Evolutionary conservation across 2,113 vertebrate species (phyloP).

Genomic region (Syngnathus typhle): DNA sequence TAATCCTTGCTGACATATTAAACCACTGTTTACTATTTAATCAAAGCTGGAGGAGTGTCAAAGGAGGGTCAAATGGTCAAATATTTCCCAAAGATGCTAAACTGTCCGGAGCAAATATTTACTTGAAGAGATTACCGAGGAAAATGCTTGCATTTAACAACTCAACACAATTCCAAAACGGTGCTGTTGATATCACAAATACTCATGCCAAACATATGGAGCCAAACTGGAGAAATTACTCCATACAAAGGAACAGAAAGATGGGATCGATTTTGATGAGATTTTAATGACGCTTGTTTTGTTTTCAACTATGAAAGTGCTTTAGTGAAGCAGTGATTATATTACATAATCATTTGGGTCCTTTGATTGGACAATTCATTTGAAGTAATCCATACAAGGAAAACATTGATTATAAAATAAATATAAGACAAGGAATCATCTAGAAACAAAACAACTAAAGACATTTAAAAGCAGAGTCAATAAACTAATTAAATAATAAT

Average conservation of each 20-base stretch:
- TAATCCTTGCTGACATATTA: slow-evolving; percentile 14
- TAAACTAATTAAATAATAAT: background rate
- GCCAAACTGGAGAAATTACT: background rate
- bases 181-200: background rate
- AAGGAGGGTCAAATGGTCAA: background rate
- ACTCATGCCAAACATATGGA: background rate
- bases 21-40: background rate
- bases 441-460: too few species aligned
- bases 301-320: background rate
- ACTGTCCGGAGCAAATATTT: background rate
- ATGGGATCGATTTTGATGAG: background rate
- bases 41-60: background rate
- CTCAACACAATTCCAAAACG: background rate
- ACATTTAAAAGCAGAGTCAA: background rate
- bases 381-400: too few species aligned
- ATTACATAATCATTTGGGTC: too few species aligned
- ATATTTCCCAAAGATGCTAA: background rate
- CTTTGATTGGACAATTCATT: too few species aligned
- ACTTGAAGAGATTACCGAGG: background rate
- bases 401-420: too few species aligned
- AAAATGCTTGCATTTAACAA: background rate
- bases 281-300: background rate
- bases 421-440: too few species aligned
- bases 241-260: background rate
- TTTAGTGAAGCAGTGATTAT: background rate